Conservation (phyloP, 2,888 invertebrate genomes). For the Watsonalla binaria region DNA sequence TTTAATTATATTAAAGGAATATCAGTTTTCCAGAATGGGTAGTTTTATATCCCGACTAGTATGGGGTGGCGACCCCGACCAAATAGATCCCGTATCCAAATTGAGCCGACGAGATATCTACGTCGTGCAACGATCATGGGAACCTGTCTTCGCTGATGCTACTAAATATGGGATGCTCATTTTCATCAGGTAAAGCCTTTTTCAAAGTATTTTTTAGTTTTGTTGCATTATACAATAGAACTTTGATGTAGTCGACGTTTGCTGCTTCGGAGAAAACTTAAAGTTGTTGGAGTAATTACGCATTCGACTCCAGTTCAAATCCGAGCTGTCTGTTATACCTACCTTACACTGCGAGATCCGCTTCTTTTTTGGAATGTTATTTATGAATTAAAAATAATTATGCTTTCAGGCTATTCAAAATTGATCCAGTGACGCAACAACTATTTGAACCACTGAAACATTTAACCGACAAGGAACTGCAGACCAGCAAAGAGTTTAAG, state of each 20-base stretch:
- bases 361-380: too few species aligned
- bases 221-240: too few species aligned
- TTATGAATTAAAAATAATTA: too few species aligned
- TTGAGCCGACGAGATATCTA: slow-evolving; percentile 39
- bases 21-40: slow-evolving; percentile 22
- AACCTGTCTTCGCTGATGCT: slow-evolving; percentile 26
- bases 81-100: slow-evolving; percentile 29
- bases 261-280: too few species aligned
- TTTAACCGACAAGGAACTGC: slow-evolving; percentile 35
- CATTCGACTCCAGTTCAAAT: too few species aligned
- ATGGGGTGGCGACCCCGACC: slow-evolving; percentile 46
- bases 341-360: too few species aligned
- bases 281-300: too few species aligned
- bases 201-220: too few species aligned
- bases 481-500: slow-evolving; percentile 36
- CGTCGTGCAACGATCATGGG: slow-evolving; percentile 36
- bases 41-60: slow-evolving; percentile 23
- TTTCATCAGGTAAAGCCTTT: slow-evolving; percentile 35
- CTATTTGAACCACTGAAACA: slow-evolving; percentile 46
- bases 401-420: slow-evolving; percentile 36
- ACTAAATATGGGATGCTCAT: slow-evolving; percentile 33
- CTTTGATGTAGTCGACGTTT: too few species aligned
- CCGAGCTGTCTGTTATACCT: too few species aligned
- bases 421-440: slow-evolving; percentile 37
- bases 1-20: too few species aligned